Conservation (phyloP, 2,797 vertebrate species). For the Rallus crepitans region DNA sequence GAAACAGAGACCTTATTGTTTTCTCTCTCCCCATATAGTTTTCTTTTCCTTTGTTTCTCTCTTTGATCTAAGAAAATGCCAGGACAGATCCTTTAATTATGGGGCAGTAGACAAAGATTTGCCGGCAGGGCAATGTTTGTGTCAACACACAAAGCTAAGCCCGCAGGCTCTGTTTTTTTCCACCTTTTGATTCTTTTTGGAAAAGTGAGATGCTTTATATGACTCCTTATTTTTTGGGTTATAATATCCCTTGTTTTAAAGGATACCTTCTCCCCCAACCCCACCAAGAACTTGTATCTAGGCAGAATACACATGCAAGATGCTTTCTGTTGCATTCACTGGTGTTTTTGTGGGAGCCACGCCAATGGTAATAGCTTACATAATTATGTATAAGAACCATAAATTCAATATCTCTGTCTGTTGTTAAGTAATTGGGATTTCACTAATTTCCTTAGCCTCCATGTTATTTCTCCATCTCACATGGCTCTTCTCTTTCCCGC, state of each 20-base stretch:
- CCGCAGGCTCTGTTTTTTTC: background rate
- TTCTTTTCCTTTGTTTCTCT: background rate
- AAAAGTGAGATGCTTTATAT: background rate
- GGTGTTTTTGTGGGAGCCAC: background rate
- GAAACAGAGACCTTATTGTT: constrained; percentile 43
- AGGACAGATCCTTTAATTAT: background rate
- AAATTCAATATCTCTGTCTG: background rate
- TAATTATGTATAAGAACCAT: background rate
- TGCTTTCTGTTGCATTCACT: background rate
- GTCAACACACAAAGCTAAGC: background rate
- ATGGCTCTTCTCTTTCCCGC: background rate
- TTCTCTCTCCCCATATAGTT: background rate
- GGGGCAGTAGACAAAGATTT: background rate
- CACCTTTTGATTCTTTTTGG: background rate
- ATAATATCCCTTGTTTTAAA: background rate
- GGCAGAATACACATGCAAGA: background rate
- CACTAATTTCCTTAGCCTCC: background rate
- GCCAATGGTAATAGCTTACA: background rate
- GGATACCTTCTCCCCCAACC: background rate
- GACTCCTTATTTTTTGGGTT: background rate
- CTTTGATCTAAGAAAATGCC: constrained; percentile 28
- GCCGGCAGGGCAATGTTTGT: background rate
- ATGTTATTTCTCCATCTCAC: background rate
- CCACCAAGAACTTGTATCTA: background rate
- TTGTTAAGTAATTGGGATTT: constrained; percentile 1